phyloP scores from a whole-genome alignment of 2,888 invertebrate species.

The Charanyca ferruginea region DNA sequence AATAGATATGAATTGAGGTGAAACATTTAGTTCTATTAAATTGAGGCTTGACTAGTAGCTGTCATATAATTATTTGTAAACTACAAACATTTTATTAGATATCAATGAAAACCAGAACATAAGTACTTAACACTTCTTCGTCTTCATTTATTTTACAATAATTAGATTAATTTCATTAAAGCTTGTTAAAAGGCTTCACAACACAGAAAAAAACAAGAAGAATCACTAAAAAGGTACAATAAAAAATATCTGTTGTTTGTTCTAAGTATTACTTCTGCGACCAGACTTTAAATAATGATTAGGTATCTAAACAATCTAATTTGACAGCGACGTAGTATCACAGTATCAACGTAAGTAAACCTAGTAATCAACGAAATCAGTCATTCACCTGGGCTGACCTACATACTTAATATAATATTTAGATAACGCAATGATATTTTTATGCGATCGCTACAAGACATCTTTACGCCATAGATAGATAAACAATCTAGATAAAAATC shows the following conservation, averaged over 20 bases:
- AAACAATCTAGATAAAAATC: neutral
- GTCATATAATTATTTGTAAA: neutral
- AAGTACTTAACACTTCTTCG: slow-evolving; percentile 27
- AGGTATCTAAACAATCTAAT: slow-evolving; percentile 28
- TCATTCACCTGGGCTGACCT: slow-evolving; percentile 47
- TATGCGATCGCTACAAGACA: slow-evolving; percentile 9
- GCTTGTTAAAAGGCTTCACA: slow-evolving; percentile 14
- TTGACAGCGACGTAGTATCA: slow-evolving; percentile 18
- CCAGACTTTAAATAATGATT: slow-evolving; percentile 24
- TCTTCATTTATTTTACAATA: slow-evolving; percentile 24
- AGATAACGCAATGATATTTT: slow-evolving; percentile 24
- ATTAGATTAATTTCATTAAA: neutral
- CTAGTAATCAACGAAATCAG: slow-evolving; percentile 30
- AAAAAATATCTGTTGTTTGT: too few relatives aligned
- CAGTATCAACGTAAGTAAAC: slow-evolving; percentile 18
- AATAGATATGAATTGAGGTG: slow-evolving; percentile 1
- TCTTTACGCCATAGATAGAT: slow-evolving; percentile 22
- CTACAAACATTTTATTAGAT: too few relatives aligned
- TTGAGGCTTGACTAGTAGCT: neutral
- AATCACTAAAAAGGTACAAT: neutral
- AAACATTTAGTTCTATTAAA: neutral
- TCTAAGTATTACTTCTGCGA: neutral
- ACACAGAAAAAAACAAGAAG: neutral
- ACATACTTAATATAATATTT: slow-evolving; percentile 24
- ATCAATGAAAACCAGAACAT: slow-evolving; percentile 19